Evolutionary conservation across 1,140 invertebrate species (phyloP), one percentile per base, ranked within the genome.

Genomic region (Pogonomyrmex californicus): DNA sequence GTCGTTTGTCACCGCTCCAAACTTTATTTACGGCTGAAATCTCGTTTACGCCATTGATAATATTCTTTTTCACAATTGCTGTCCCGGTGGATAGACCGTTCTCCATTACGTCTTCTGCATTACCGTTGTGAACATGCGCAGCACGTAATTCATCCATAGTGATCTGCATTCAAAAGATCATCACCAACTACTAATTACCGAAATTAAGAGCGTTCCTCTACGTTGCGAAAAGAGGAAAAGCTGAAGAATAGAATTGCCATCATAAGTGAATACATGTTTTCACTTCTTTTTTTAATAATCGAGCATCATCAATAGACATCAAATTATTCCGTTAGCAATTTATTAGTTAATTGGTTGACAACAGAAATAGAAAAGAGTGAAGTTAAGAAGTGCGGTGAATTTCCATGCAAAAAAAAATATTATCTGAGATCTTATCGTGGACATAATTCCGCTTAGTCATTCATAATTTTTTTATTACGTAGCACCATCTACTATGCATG

Each of bases 1-100:
- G 96, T 36, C 99, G 96, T 71, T 98, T 97, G 94, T 99, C 99
- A 5, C 96, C 94, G 96, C 96, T 91, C 97, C 97, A 92, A 93
- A 96, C 90, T 41, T 96, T 94, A 91, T 96, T 96, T 4, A 96
- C 91, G 51, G 94, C 92, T 68, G 94, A 94, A 17, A 95, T 93
- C n/a, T 90, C 91, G 89, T 88, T 88, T 47, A 66, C 23, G 58
- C 90, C 91, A 73, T 89, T 90, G 4, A 85, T 30, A 7, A n/a
- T 51, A 36, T 88, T 87, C 60, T 87, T 93, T 60, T 90, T 91
- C 2, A 60, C 12, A 44, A 85, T 75, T 49, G 87, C 73, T 17
- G 51, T 94, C 75, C 88, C 95, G 92, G 4, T 0, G 0, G 51
- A 23, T 1, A 49, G 36, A n/a, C 86, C 83, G 12, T 92, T 86